Conservation (phyloP, 2,113 vertebrate genomes). For the Danionella cerebrum region DNA sequence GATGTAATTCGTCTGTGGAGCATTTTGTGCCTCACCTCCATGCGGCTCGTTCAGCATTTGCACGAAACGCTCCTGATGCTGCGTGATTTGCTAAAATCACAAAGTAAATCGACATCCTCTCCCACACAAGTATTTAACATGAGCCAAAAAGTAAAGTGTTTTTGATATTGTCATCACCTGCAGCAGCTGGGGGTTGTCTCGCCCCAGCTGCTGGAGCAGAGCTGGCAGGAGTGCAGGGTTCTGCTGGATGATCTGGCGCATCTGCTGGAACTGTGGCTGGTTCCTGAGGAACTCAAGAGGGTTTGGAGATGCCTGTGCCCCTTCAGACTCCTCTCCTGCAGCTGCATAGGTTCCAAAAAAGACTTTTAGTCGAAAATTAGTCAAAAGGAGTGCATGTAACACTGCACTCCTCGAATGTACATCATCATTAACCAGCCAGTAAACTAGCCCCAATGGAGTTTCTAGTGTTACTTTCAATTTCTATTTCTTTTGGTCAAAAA, state of each 20-base stretch:
- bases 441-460: too few relatives aligned
- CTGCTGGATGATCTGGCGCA: constrained; percentile 72
- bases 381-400: too few relatives aligned
- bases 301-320: constrained; percentile 42
- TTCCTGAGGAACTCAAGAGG: constrained; percentile 67
- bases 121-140: too few relatives aligned
- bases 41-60: constrained; percentile 70
- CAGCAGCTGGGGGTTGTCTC: constrained; percentile 68
- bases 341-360: constrained; percentile 31
- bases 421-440: too few relatives aligned
- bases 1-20: constrained; percentile 64
- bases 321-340: constrained; percentile 16
- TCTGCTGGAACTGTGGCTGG: constrained; percentile 71
- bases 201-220: constrained; percentile 65
- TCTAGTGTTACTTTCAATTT: too few relatives aligned
- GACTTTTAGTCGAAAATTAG: constrained; percentile 18
- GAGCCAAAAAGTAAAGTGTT: too few relatives aligned
- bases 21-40: constrained; percentile 48
- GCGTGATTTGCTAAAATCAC: constrained; percentile 60
- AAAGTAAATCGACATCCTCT: too few relatives aligned
- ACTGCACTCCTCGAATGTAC: too few relatives aligned
- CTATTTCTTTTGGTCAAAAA: too few relatives aligned
- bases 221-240: constrained; percentile 66
- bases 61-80: constrained; percentile 69
- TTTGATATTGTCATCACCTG: too few relatives aligned